A percentile compares a stretch with the other conserved stretches of the same genome.
These are phyloP conservation scores for Hippocampus kuda DNA, from an alignment of 2,797 vertebrate genomes.

Conservation along the genomic window DNA sequence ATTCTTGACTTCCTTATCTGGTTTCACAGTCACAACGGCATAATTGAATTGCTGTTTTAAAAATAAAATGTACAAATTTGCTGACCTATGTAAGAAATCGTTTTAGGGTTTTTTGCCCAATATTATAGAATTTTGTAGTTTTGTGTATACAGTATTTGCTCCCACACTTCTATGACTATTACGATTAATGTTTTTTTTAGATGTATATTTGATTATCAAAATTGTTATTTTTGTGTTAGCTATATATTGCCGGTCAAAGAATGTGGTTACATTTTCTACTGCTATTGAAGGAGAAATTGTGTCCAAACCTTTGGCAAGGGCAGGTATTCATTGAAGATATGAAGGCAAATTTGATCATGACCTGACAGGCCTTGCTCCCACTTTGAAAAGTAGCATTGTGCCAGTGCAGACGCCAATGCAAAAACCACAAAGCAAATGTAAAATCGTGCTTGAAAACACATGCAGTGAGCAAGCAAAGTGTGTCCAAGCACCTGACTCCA, in stretches of 20 bases:
- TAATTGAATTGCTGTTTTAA: no score
- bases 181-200: background rate
- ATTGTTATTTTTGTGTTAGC: background rate
- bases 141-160: no score
- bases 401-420: background rate
- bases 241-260: background rate
- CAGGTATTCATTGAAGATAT: background rate
- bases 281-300: background rate
- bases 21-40: no score
- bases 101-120: no score
- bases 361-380: background rate
- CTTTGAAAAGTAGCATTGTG: background rate
- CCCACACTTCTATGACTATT: no score
- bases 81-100: no score
- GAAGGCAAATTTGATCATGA: background rate
- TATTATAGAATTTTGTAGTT: no score
- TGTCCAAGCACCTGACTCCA: background rate
- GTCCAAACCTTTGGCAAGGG: background rate
- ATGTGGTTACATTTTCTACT: background rate
- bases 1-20: no score
- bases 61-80: no score
- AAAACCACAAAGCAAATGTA: background rate
- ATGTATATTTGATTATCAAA: background rate
- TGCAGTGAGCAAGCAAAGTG: background rate
- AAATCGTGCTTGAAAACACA: background rate